phyloP scores from a whole-genome alignment of 2,888 invertebrate species.

The Macropis europaea region DNA sequence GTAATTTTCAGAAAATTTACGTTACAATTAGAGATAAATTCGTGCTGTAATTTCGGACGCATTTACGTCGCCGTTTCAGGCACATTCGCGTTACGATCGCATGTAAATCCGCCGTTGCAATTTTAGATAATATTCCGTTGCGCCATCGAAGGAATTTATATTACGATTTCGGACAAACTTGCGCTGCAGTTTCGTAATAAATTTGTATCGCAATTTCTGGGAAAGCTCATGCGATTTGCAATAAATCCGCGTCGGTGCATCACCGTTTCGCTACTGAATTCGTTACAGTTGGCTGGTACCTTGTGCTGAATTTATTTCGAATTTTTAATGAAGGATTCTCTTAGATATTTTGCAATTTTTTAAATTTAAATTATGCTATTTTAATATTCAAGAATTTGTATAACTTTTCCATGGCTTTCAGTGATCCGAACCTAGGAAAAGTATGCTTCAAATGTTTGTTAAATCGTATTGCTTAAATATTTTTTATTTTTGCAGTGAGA shows the following conservation, averaged over 20 bases:
- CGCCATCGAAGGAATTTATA: no score
- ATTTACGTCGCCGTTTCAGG: background rate
- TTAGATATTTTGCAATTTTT: no score
- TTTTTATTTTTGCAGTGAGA: no score
- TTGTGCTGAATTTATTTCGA: background rate
- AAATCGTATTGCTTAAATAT: no score
- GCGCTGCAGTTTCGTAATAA: background rate
- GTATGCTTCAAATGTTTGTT: no score
- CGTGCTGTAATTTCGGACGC: constrained; percentile 8
- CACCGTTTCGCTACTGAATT: background rate
- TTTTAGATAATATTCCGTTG: constrained; percentile 1
- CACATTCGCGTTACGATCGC: constrained; percentile 5
- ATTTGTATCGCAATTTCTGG: no score
- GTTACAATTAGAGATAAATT: constrained; percentile 26
- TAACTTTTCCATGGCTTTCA: no score
- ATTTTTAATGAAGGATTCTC: background rate
- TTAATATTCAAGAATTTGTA: no score
- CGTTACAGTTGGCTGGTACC: no score
- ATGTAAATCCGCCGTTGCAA: background rate
- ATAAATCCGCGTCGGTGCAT: background rate
- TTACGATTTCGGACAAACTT: background rate
- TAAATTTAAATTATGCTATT: no score
- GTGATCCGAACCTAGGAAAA: no score
- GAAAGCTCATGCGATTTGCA: background rate
- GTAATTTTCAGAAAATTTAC: constrained; percentile 5